Evolutionary conservation across 2,888 invertebrate genomes (phyloP), one percentile per base, ranked within the genome.

Genomic region (Protonemura montana): DNA sequence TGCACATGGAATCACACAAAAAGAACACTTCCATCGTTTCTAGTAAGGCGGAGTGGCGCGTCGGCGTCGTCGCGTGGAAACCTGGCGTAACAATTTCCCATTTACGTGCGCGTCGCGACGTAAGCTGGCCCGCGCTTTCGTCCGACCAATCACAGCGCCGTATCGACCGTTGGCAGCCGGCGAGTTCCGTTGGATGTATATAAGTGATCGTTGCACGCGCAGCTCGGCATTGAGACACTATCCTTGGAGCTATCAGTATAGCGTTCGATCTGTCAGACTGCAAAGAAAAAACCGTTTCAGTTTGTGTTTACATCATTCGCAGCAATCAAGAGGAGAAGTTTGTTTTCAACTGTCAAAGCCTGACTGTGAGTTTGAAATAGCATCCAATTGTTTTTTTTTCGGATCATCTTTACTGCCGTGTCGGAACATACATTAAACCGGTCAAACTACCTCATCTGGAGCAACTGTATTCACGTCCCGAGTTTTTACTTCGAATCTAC

Each of bases 121-220:
- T 28, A 27, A 27, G 78, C 7, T 27, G 83, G 86, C 83, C 77
- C 87, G 85, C 85, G 85, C 85, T 85, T 86, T 83, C 28, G 76
- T 42, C 76, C 82, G 59, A 59, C 87, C 87, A 87, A 87, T 87
- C 29, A 59, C 81, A 81, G 25, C 26, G 26, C 16, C 30, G 81
- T 3, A 83, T 83, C 42, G 83, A 83, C 42, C 83, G 28, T 30
- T 29, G 29, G 81, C 81, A 2, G 29, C 10, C 42, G 30, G 25
- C 83, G 35, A 13, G 83, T n/a, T 21, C 42, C 26, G 35, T 5
- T 42, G 42, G 2, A 41, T 83, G 83, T 83, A 83, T 83, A 83
- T 42, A 83, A 83, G 42, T 42, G 42, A 6, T 83, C 41, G 42
- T 25, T 25, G 7, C 5, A 13, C 82, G 25, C 26, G 25, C 25